Conservation (phyloP, 2,113 vertebrate genomes). For the Petrocephalus zakoni region DNA sequence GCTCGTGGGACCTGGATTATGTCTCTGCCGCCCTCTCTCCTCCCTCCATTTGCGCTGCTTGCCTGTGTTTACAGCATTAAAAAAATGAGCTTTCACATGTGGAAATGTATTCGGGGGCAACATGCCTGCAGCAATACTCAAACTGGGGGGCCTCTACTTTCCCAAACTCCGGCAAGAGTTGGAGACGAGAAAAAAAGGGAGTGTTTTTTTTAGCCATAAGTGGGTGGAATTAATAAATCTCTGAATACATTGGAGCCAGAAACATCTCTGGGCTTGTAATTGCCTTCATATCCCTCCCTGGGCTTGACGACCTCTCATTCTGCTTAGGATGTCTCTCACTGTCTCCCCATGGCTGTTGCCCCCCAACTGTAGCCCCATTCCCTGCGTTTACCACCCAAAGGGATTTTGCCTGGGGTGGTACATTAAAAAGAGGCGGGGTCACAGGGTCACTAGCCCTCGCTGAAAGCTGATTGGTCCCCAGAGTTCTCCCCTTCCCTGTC, state of each 20-base stretch:
- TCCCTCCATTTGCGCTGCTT: not conserved
- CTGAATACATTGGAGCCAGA: constrained; percentile 41
- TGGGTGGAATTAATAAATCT: constrained; percentile 56
- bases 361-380: not conserved
- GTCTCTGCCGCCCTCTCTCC: constrained; percentile 15
- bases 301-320: not conserved
- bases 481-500: not conserved
- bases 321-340: not conserved
- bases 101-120: constrained; percentile 34
- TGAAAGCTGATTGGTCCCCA: not conserved
- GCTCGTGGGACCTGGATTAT: not conserved
- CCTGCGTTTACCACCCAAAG: not conserved
- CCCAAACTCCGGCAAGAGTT: constrained; percentile 38
- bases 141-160: constrained; percentile 41
- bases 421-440: not conserved
- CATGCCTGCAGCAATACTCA: constrained; percentile 38
- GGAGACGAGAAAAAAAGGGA: constrained; percentile 28
- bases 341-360: not conserved
- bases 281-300: constrained; percentile 23
- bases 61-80: constrained; percentile 29
- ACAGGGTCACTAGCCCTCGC: not conserved
- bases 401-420: not conserved
- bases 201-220: constrained; percentile 40
- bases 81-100: constrained; percentile 40
- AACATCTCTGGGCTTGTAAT: constrained; percentile 38